Evolutionary conservation across 2,888 invertebrate genomes (phyloP).

Genomic region (Hemicrepidius hirtus): DNA sequence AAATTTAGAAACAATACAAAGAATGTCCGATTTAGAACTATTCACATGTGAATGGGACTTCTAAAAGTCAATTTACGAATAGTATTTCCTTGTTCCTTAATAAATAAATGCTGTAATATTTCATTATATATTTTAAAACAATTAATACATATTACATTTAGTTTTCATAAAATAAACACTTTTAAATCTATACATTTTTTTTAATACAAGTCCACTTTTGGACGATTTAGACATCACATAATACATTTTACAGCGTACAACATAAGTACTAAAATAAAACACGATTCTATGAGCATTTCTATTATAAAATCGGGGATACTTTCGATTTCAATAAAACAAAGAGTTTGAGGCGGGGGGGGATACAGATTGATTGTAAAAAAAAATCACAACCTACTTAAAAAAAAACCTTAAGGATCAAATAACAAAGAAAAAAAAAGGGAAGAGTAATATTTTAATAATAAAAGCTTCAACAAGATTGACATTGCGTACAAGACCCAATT

Average conservation of each 20-base stretch:
- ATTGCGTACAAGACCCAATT: constrained; percentile 63
- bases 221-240: too few species aligned
- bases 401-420: too few species aligned
- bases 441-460: neutral
- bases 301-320: too few species aligned
- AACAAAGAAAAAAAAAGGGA: neutral
- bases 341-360: too few species aligned
- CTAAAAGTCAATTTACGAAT: constrained; percentile 51
- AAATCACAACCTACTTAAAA: neutral
- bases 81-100: neutral
- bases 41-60: constrained; percentile 82
- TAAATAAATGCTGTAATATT: neutral
- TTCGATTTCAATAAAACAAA: too few species aligned
- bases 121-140: constrained; percentile 17
- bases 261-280: too few species aligned
- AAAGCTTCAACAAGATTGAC: constrained; percentile 48
- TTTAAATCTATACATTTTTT: too few species aligned
- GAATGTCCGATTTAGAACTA: constrained; percentile 77
- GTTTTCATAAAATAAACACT: too few species aligned
- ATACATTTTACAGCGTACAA: too few species aligned
- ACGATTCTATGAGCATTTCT: too few species aligned
- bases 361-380: too few species aligned
- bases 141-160: neutral
- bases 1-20: constrained; percentile 76
- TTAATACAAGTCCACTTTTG: neutral